Evolutionary conservation across 2,797 vertebrate species (phyloP).

Genomic region (Syngnathus acus): DNA sequence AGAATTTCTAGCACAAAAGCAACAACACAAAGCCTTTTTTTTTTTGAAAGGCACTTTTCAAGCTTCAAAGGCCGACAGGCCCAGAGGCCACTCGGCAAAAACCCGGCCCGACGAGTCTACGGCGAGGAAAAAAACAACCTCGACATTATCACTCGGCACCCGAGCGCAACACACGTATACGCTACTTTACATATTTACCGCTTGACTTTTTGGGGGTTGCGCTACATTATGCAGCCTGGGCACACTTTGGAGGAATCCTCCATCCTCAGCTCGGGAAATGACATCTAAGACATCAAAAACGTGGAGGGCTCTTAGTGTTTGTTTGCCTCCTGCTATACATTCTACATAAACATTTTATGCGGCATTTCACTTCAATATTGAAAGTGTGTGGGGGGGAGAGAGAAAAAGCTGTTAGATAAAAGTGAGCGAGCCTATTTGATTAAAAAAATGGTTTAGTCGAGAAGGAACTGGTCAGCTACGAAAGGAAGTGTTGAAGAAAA

Average conservation of each 20-base stretch:
- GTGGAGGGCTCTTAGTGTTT: not conserved
- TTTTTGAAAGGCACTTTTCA: constrained; percentile 54
- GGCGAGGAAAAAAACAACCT: constrained; percentile 69
- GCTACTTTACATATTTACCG: constrained; percentile 71
- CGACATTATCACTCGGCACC: constrained; percentile 69
- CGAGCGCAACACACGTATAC: constrained; percentile 12
- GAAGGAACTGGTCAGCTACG: too few species aligned
- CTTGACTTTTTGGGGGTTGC: constrained; percentile 62
- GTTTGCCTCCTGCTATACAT: not conserved
- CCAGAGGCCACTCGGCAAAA: constrained; percentile 53
- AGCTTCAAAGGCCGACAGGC: constrained; percentile 64
- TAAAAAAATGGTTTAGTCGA: too few species aligned
- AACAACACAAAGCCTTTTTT: constrained; percentile 6
- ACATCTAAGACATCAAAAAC: constrained; percentile 7
- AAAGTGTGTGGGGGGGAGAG: not conserved
- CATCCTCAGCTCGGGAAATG: constrained; percentile 20
- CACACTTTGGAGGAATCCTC: constrained; percentile 53
- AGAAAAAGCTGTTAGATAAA: not conserved
- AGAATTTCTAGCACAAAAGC: constrained; percentile 7
- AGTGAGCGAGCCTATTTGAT: not conserved
- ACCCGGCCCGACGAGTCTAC: constrained; percentile 55
- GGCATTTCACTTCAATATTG: not conserved
- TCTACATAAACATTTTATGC: not conserved
- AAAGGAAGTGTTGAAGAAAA: too few species aligned
- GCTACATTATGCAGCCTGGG: constrained; percentile 64